These are phyloP conservation scores for Margarornis squamiger DNA, from an alignment of 2,797 vertebrate genomes.

Conservation along the genomic window DNA sequence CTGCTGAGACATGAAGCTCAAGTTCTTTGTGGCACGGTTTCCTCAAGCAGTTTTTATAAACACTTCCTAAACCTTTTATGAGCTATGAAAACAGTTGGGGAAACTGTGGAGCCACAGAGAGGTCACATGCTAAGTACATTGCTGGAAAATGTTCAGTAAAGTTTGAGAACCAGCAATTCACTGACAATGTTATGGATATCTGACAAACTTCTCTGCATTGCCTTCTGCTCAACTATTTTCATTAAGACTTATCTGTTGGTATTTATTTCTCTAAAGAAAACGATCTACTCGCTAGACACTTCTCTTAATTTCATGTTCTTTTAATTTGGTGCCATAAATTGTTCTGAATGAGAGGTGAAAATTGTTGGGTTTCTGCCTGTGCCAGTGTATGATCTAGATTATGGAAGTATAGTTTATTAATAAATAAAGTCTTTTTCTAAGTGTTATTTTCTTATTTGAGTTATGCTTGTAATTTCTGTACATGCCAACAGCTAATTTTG, in stretches of 20 bases:
- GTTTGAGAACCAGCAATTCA: constrained; percentile 13
- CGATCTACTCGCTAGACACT: not conserved
- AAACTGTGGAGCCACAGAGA: constrained; percentile 69
- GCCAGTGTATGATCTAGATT: constrained; percentile 37
- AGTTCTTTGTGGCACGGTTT: constrained; percentile 73
- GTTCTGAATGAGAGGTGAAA: not conserved
- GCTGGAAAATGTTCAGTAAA: constrained; percentile 62
- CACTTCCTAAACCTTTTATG: constrained; percentile 75
- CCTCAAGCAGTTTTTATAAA: constrained; percentile 76
- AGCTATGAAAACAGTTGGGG: constrained; percentile 75
- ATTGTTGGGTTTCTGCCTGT: not conserved
- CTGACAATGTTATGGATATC: not conserved
- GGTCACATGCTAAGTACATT: constrained; percentile 71
- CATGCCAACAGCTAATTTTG: not conserved
- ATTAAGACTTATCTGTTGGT: constrained; percentile 36
- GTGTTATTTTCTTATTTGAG: constrained; percentile 45
- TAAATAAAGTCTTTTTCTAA: not conserved
- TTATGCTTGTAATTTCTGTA: constrained; percentile 48
- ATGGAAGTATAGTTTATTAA: not conserved
- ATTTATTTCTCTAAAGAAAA: constrained; percentile 7
- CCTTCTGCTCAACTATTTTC: constrained; percentile 15
- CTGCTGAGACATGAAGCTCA: constrained; percentile 69
- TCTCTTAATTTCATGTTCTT: not conserved
- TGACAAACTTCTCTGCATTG: not conserved
- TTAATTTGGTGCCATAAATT: constrained; percentile 18